A percentile compares a stretch with the other conserved stretches of the same genome.
These are phyloP conservation scores for Chlorodrepanis virens DNA, from an alignment of 2,113 vertebrate genomes.

Conservation along the genomic window DNA sequence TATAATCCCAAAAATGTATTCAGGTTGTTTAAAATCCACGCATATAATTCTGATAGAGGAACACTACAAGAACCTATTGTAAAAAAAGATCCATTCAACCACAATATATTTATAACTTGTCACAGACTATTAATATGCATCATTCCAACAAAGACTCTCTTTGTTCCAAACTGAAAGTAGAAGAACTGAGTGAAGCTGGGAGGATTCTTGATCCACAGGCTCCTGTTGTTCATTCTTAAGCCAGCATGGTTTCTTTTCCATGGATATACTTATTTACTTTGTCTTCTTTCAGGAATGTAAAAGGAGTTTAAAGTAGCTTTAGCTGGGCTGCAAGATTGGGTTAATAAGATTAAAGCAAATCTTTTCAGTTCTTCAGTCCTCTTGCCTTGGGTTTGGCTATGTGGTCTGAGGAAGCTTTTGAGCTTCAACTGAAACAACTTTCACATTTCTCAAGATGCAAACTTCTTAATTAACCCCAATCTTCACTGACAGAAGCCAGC, in stretches of 20 bases:
- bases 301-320: conserved; percentile 66
- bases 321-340: conserved; percentile 50
- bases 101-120: not conserved
- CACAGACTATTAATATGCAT: conserved; percentile 25
- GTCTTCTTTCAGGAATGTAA: conserved; percentile 64
- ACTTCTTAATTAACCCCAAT: conserved; percentile 16
- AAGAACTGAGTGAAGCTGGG: not conserved
- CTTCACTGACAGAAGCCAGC: not conserved
- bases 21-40: conserved; percentile 32
- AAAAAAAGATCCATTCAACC: not conserved
- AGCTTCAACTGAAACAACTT: not conserved
- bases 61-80: conserved; percentile 26
- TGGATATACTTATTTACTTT: conserved; percentile 60
- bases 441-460: not conserved
- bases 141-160: conserved; percentile 7
- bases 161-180: not conserved
- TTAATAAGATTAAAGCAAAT: conserved; percentile 66
- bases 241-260: conserved; percentile 7
- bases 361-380: conserved; percentile 34
- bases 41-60: conserved; percentile 41
- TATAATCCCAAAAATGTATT: conserved; percentile 35
- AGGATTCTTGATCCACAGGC: not conserved
- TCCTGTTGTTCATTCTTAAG: conserved; percentile 26
- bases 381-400: not conserved
- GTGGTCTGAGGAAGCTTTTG: not conserved